Evolutionary conservation across 2,113 vertebrate species (phyloP).

Genomic region (Mustela nigripes): DNA sequence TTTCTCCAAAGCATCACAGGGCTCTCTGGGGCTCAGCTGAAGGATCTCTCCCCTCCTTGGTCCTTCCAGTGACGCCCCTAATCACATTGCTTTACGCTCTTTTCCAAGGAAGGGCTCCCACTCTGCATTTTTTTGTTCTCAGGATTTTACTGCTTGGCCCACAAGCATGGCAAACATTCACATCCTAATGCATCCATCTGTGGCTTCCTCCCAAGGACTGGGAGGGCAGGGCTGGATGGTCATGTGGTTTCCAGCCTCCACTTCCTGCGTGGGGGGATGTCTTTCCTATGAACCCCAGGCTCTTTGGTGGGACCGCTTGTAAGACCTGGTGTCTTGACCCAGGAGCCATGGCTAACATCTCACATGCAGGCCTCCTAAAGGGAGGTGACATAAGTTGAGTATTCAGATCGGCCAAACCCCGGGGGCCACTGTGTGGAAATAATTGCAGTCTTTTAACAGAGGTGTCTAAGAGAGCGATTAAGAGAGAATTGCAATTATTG

Average conservation of each 20-base stretch:
- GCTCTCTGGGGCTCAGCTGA: background rate
- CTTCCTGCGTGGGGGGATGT: background rate
- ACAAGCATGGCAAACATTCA: background rate
- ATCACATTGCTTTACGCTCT: background rate
- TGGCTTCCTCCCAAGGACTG: background rate
- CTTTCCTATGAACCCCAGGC: background rate
- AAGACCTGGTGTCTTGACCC: background rate
- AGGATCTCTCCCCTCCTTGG: background rate
- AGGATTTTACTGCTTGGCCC: background rate
- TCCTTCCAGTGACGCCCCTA: background rate
- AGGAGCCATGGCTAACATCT: background rate
- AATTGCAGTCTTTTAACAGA: conserved; percentile 78
- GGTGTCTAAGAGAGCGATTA: conserved; percentile 81
- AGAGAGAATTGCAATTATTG: conserved; percentile 81
- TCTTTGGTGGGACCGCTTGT: background rate
- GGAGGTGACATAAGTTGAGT: conserved; percentile 56
- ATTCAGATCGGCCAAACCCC: conserved; percentile 62
- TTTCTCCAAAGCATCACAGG: background rate
- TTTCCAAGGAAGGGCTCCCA: background rate
- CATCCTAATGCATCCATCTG: background rate
- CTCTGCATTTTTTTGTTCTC: background rate
- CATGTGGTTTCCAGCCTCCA: background rate
- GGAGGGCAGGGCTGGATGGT: too few species aligned
- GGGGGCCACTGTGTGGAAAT: conserved; percentile 73
- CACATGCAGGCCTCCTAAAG: conserved; percentile 55